Base-by-base conservation (phyloP, 2,797 vertebrate genomes). In the Kryptolebias ocellatus region DNA sequence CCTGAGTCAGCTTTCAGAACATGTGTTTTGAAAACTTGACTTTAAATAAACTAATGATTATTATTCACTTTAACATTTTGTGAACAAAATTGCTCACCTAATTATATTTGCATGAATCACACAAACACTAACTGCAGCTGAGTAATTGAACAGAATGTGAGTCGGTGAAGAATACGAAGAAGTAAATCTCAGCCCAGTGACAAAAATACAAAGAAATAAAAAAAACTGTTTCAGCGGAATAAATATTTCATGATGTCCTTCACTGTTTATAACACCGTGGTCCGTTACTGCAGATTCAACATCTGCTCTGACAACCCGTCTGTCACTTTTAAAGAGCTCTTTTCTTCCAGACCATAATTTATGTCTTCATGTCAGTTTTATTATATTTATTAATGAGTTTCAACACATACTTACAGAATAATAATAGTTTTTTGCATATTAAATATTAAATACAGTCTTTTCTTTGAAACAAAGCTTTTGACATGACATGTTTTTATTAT, bases 161-260 rank as follows among this genome's bases (percentile, higher is more conserved):
- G 64, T 46, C 34, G 28, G 50, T 69, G 20, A 7, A 29, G 39
- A 15, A 27, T 17, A 2, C 4, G 44, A 58, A 20, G 44, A 16
- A 17, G 15, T 12, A 2, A 11, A 15, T 45, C 20, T 50, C 18
- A 11, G n/a, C 17, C 7, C 18, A 24, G 20, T 51, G 20, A 51
- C 20, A 51, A 14, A 51, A 51, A 9, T 10, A 14, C 10, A 14
- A 42, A 42, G 20, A 17, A 10, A 4, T 12, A 16, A 50, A 74
- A 69, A 65, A 45, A 60, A 83, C 76, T 62, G 60, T 50, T 28
- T 79, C 81, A 81, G 83, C 81, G 67, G 24, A 80, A 60, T 88
- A 59, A 91, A 90, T 90, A 87, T 89, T 90, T 90, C 68, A 91
- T 87, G 68, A 18, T 67, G 87, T 83, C 85, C 87, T 89, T 89